Evolutionary conservation across 2,797 vertebrate species (phyloP).

Genomic region (Spinus olivaceus): DNA sequence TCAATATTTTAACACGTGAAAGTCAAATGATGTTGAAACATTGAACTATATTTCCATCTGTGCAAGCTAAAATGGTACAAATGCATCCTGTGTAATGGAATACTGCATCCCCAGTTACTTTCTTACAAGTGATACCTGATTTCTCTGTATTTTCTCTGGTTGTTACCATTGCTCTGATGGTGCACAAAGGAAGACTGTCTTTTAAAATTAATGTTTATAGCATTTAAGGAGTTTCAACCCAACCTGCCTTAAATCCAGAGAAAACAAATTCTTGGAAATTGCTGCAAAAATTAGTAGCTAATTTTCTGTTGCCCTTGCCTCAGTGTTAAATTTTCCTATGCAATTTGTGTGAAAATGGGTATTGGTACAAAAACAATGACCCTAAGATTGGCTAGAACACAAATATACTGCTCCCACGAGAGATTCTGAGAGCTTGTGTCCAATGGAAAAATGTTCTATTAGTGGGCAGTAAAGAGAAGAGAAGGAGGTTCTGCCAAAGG

Average conservation of each 20-base stretch:
- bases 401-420: neutral
- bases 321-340: neutral
- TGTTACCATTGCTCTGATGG: slow-evolving; percentile 66
- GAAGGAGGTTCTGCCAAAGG: neutral
- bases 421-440: neutral
- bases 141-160: slow-evolving; percentile 61
- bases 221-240: slow-evolving; percentile 51
- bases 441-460: neutral
- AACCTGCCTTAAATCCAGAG: slow-evolving; percentile 70
- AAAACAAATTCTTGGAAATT: slow-evolving; percentile 38
- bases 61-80: slow-evolving; percentile 83
- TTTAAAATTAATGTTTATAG: slow-evolving; percentile 74
- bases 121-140: slow-evolving; percentile 82
- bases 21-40: slow-evolving; percentile 94
- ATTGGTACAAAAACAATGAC: neutral
- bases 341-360: neutral
- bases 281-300: neutral
- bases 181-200: slow-evolving; percentile 68
- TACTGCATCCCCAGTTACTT: slow-evolving; percentile 83
- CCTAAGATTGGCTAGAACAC: neutral
- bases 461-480: neutral
- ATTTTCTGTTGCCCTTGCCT: neutral
- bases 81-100: slow-evolving; percentile 82
- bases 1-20: slow-evolving; percentile 91
- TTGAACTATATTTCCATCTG: slow-evolving; percentile 90